Base-by-base conservation (phyloP, 2,888 invertebrate species). In the Escarpia spicata region DNA sequence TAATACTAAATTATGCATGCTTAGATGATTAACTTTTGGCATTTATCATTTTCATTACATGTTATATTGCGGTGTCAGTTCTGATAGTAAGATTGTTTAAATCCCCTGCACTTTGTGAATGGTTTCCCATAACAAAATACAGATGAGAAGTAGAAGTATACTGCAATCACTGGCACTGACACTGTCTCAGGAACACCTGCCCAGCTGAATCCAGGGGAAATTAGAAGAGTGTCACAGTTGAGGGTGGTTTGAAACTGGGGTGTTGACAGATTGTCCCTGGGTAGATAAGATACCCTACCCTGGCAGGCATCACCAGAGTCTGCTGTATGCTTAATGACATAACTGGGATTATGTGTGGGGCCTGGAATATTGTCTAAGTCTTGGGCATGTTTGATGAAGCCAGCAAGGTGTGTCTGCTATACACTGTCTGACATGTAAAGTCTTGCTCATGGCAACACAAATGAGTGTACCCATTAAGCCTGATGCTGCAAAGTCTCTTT, bases 341-440 rank as follows among this genome's bases (percentile, higher is more conserved):
- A 75, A 75, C 75, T 75, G 75, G 75, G 75, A 75, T 75, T 75
- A 75, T 75, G 75, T 75, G 75, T 26, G 26, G 26, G 75, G 75
- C 75, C 75, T 75, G 75, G 75, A 15, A 75, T 26, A 75, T 75
- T 75, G 75, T 75, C 75, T 75, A 75, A 75, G 75, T 75, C 75
- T 75, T 75, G 75, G 75, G n/a, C 75, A 75, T 75, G 75, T 75
- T 75, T 75, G 75, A 75, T 75, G 75, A 75, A 75, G 4, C 75
- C 75, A 75, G 26, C 19, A 26, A 75, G 75, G 75, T 75, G 75
- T 75, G 75, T 19, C 75, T 26, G 19, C 75, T 75, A 75, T 75
- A n/a, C 75, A 75, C 75, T 75, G n/a, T 75, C 26, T n/a, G 19
- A 26, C 75, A 75, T 75, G 75, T 75, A 75, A 52, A 52, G 75